Percentiles rank a stretch among this genome's conserved stretches.
Conservation (phyloP, 2,888 invertebrate species). For the Plagodis dolabraria region DNA sequence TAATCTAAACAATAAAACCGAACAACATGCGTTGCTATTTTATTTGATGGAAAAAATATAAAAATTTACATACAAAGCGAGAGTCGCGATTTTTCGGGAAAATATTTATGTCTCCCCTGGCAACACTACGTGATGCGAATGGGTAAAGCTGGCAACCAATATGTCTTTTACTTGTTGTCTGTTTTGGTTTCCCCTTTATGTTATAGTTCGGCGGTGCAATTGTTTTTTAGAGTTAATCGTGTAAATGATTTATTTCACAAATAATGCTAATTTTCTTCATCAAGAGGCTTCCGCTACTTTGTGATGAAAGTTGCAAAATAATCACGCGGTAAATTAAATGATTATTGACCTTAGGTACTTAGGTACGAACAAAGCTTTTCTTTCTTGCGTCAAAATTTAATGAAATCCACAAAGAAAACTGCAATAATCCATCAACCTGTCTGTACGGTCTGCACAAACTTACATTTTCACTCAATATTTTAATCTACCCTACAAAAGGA, state of each 20-base stretch:
- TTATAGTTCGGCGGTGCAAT: constrained; percentile 44
- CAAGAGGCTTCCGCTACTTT: too few relatives aligned
- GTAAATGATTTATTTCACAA: too few relatives aligned
- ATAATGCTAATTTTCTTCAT: too few relatives aligned
- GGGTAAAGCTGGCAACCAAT: constrained; percentile 53
- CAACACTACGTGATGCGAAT: constrained; percentile 75
- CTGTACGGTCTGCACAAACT: constrained; percentile 54
- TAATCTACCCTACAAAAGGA: constrained; percentile 33
- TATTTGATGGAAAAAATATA: constrained; percentile 67
- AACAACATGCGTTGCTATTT: constrained; percentile 59
- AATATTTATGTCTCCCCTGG: constrained; percentile 79
- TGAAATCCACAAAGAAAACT: constrained; percentile 59
- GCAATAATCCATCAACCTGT: constrained; percentile 72
- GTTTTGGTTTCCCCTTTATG: constrained; percentile 44
- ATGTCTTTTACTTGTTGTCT: constrained; percentile 59
- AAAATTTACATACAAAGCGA: constrained; percentile 78
- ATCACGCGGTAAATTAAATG: neutral
- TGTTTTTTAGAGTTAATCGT: constrained; percentile 35
- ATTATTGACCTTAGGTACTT: neutral
- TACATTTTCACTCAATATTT: constrained; percentile 43
- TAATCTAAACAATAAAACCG: constrained; percentile 70
- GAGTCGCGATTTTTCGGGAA: constrained; percentile 66
- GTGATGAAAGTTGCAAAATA: too few relatives aligned
- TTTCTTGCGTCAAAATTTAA: constrained; percentile 43
- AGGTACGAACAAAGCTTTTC: constrained; percentile 3